These are phyloP conservation scores for Tachuris rubrigastra DNA, from an alignment of 2,113 vertebrate genomes.

Conservation along the genomic window DNA sequence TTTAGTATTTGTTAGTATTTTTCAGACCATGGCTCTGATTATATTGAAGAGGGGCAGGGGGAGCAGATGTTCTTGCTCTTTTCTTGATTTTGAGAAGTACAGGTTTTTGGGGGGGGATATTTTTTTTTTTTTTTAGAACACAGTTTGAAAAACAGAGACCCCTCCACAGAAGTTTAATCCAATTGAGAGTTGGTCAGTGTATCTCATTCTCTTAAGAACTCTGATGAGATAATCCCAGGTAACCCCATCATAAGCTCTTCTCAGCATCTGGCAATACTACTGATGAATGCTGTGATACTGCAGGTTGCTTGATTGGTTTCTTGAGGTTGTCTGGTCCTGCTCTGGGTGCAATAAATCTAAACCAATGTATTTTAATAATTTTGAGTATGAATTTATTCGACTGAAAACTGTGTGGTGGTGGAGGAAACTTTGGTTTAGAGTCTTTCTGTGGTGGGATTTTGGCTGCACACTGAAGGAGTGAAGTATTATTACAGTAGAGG, in stretches of 20 bases:
- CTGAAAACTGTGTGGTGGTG: fast-evolving
- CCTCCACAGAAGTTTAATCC: not conserved
- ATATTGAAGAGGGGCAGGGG: not conserved
- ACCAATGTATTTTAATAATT: not conserved
- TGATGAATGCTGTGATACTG: not conserved
- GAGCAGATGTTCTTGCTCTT: not conserved
- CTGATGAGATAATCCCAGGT: slow-evolving; percentile 46
- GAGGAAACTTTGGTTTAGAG: not conserved
- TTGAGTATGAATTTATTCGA: not conserved
- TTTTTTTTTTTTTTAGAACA: not conserved
- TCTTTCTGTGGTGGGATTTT: not conserved
- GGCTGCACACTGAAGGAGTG: not conserved
- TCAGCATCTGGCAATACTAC: not conserved
- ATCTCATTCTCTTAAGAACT: slow-evolving; percentile 23
- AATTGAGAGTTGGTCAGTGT: not conserved
- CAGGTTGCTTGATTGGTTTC: not conserved
- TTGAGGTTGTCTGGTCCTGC: not conserved
- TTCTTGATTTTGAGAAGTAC: not conserved
- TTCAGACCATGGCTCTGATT: not conserved
- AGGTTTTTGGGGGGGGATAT: no score
- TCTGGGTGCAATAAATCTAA: not conserved
- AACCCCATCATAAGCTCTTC: slow-evolving; percentile 10
- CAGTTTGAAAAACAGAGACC: not conserved
- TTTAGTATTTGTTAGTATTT: not conserved
- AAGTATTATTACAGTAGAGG: not conserved